phyloP scores from a whole-genome alignment of 1,140 invertebrate species.

The Temnothorax longispinosus region DNA sequence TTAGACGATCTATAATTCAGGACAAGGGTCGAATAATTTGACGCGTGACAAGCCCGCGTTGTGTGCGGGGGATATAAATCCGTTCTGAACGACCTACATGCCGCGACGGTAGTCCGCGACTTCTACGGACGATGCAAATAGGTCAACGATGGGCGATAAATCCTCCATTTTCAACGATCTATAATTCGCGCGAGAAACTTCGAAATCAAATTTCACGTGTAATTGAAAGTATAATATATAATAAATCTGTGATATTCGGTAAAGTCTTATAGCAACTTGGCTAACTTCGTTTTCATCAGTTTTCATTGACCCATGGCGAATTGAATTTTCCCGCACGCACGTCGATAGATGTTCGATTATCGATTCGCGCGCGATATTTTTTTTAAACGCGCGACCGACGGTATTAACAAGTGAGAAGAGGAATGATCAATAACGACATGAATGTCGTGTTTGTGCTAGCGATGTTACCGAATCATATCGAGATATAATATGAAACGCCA shows the following conservation, averaged over 20 bases:
- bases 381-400: neutral
- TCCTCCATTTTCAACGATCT: neutral
- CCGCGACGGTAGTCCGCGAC: neutral
- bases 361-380: neutral
- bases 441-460: neutral
- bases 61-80: neutral
- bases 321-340: slow-evolving; percentile 10
- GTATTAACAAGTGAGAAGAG: neutral
- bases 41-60: neutral
- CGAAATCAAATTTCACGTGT: neutral
- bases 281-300: no score
- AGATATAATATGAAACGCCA: neutral
- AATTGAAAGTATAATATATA: neutral
- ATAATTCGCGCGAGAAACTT: neutral
- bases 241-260: neutral
- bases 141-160: neutral
- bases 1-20: slow-evolving; percentile 30
- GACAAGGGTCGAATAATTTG: slow-evolving; percentile 17
- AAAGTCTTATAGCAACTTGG: no score
- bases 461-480: neutral
- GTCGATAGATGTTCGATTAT: neutral
- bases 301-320: neutral
- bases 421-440: no score
- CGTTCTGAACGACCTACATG: neutral
- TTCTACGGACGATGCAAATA: neutral